Base-by-base conservation (phyloP, 2,888 invertebrate species). In the Trichogramma dendrolimi region DNA sequence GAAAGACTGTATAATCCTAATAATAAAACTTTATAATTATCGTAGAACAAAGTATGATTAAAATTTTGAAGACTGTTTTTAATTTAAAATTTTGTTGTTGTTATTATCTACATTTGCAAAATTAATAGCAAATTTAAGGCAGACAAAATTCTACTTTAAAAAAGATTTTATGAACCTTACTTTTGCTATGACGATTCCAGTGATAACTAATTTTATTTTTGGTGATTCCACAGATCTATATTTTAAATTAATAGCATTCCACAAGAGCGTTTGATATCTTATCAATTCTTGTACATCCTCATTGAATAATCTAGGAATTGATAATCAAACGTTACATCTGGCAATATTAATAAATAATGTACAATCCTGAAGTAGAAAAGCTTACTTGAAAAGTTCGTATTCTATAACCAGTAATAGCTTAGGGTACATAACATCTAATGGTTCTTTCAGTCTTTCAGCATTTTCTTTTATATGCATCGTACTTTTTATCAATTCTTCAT, bases 191-290 rank as follows among this genome's bases (percentile, higher is more conserved):
- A 64, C 61, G 3, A 64, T 6, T 47, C 63, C 63, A n/a, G 55
- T 58, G 7, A 64, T 11, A 7, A 38, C 10, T 39, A 64, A 27
- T 14, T 51, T 58, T 6, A 64, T 48, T 58, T 48, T 38, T 3
- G 61, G 60, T 8, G 14, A 43, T 3, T 42, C 11, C 47, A 64
- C 11, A 40, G 55, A 51, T 4, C 27, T 44, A 14, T 58, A 64
- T 38, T 61, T 38, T 8, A 64, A 47, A 14, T 64, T 64, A 6
- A 61, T 58, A 11, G 61, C 55, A 52, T 64, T 64, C 63, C 63
- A 64, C 10, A 64, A 61, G 8, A 42, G 53, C 14, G 58, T 27
- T 10, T 57, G 3, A 10, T 64, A 61, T 51, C 55, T 55, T 4
- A 64, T 4, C 4, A 52, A 41, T 49, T 64, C 58, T 2, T 8